These are phyloP conservation scores for Calephelis virginiensis DNA, from an alignment of 1,140 invertebrate genomes.

Conservation along the genomic window DNA sequence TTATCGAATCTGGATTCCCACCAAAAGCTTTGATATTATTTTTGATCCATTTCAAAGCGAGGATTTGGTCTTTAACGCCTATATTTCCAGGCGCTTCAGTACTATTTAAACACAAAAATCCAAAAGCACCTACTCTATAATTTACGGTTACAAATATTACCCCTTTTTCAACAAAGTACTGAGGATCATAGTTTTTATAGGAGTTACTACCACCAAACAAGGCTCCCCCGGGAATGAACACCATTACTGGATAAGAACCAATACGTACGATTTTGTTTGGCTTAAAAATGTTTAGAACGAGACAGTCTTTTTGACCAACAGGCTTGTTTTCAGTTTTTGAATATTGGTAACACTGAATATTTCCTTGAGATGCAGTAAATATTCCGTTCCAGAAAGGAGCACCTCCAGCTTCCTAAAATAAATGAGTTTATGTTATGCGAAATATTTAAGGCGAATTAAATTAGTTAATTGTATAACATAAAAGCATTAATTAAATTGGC, in stretches of 20 bases:
- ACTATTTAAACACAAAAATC: conserved; percentile 77
- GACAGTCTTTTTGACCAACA: conserved; percentile 38
- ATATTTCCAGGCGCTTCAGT: conserved; percentile 80
- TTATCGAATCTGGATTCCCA: conserved; percentile 78
- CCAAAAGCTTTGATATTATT: conserved; percentile 82
- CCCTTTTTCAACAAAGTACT: conserved; percentile 65
- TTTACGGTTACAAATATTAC: conserved; percentile 49
- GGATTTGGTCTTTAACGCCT: conserved; percentile 80
- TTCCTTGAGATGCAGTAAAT: conserved; percentile 32
- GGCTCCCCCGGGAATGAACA: conserved; percentile 77
- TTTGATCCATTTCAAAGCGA: conserved; percentile 80
- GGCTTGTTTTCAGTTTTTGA: conserved; percentile 20
- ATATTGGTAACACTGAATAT: conserved; percentile 37
- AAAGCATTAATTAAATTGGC: not conserved
- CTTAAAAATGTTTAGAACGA: conserved; percentile 39
- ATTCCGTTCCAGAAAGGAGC: conserved; percentile 36
- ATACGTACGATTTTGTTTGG: conserved; percentile 23
- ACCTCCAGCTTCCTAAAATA: conserved; percentile 34
- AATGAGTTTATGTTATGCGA: not conserved
- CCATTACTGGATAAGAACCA: conserved; percentile 68
- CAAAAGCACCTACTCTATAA: conserved; percentile 55
- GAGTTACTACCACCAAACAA: conserved; percentile 65
- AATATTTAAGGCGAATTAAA: not conserved
- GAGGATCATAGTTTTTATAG: conserved; percentile 59
- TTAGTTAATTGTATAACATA: too few species aligned